phyloP scores from a whole-genome alignment of 2,888 invertebrate genomes.

The Pherbina coryleti region DNA sequence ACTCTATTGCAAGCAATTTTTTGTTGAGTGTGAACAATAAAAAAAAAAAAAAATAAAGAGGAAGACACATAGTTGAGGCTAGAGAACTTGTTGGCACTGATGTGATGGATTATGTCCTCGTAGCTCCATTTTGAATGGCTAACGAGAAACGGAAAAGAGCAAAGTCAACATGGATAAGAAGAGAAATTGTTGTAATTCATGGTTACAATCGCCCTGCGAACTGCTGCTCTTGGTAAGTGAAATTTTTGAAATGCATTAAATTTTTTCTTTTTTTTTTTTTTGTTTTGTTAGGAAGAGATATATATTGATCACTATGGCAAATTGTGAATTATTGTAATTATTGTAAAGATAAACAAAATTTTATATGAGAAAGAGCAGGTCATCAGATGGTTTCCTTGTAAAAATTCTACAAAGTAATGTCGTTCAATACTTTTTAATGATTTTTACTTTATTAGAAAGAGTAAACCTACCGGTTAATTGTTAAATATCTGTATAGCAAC shows the following conservation, averaged over 20 bases:
- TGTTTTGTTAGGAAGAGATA: too few species aligned
- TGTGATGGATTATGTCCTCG: constrained; percentile 35
- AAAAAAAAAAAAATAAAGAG: not conserved
- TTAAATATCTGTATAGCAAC: too few species aligned
- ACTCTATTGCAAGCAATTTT: constrained; percentile 22
- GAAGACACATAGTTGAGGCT: not conserved
- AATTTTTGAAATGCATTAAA: not conserved
- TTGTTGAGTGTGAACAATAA: not conserved
- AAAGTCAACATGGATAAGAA: constrained; percentile 35
- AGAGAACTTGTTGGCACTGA: not conserved
- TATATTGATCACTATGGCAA: too few species aligned
- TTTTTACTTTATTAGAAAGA: too few species aligned
- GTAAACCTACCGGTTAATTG: too few species aligned
- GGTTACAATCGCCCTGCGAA: constrained; percentile 57
- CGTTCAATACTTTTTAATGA: too few species aligned
- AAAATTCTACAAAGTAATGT: too few species aligned
- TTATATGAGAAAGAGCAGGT: too few species aligned
- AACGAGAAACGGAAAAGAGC: constrained; percentile 33
- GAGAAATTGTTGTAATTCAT: constrained; percentile 54
- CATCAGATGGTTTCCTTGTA: too few species aligned
- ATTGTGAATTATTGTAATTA: too few species aligned
- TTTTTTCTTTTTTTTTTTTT: too few species aligned
- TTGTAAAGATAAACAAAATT: too few species aligned
- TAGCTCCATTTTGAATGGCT: constrained; percentile 40
- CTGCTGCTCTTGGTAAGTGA: constrained; percentile 56